Evolutionary conservation across 92 coral and sea anemone genomes (phyloP).

Genomic region (Parazoanthus swiftii): DNA sequence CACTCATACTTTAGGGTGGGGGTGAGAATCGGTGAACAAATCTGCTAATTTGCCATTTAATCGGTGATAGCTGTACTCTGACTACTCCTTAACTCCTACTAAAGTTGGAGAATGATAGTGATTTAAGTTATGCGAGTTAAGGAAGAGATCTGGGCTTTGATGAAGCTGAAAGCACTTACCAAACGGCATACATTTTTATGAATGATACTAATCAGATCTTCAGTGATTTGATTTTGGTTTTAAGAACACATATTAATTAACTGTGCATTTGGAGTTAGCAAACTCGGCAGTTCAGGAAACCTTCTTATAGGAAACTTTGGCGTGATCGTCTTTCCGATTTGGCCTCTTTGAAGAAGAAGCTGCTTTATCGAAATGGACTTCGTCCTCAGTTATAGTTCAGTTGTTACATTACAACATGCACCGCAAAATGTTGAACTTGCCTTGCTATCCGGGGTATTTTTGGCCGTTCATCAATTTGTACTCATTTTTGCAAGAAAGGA

Average conservation of each 20-base stretch:
- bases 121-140: not conserved
- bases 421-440: not conserved
- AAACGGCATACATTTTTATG: not conserved
- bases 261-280: not conserved
- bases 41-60: slow-evolving; percentile 10
- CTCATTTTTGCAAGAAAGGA: not conserved
- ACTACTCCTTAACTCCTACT: not conserved
- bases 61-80: not conserved
- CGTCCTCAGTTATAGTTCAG: not conserved
- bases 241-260: not conserved
- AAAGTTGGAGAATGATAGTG: not conserved
- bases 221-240: not conserved
- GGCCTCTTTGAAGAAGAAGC: too few species aligned
- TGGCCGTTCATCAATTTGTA: not conserved
- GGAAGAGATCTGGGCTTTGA: not conserved
- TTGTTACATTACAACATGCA: not conserved
- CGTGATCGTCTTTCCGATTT: not conserved
- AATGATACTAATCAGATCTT: not conserved
- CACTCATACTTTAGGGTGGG: slow-evolving; percentile 23
- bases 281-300: not conserved
- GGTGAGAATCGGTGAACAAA: slow-evolving; percentile 18
- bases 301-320: too few species aligned
- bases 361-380: not conserved
- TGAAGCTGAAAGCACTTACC: not conserved
- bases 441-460: not conserved